Evolutionary conservation across 2,113 vertebrate genomes (phyloP).

Genomic region (Brachionichthys hirsutus): DNA sequence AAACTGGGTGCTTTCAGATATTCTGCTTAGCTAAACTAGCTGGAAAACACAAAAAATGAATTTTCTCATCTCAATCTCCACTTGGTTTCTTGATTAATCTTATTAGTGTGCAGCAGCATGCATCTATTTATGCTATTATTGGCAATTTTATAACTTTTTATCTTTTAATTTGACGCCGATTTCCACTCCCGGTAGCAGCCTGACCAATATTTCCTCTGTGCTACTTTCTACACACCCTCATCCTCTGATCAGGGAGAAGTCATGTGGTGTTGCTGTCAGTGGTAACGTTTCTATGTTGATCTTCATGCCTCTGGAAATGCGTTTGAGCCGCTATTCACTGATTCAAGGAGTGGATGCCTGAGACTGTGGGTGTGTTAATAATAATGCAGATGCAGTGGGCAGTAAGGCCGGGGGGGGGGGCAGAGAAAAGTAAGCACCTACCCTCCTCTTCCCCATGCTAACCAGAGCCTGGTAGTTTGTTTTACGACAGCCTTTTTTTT

Average conservation of each 20-base stretch:
- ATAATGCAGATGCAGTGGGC: slow-evolving; percentile 29
- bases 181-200: slow-evolving; percentile 39
- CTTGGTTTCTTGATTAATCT: slow-evolving; percentile 1
- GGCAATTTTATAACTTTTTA: neutral
- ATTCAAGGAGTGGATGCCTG: slow-evolving; percentile 20
- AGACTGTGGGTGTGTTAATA: slow-evolving; percentile 28
- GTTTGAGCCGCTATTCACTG: neutral
- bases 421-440: slow-evolving; percentile 19
- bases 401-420: slow-evolving; percentile 2
- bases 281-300: slow-evolving; percentile 10
- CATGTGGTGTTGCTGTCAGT: slow-evolving; percentile 32
- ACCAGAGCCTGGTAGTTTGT: slow-evolving; percentile 70
- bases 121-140: neutral
- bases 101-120: neutral
- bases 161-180: slow-evolving; percentile 6
- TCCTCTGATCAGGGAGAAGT: slow-evolving; percentile 17
- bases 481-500: slow-evolving; percentile 59
- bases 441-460: slow-evolving; percentile 44
- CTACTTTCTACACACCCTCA: slow-evolving; percentile 12
- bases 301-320: slow-evolving; percentile 29
- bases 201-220: slow-evolving; percentile 31
- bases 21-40: neutral
- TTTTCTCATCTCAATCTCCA: slow-evolving; percentile 1
- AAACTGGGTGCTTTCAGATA: neutral
- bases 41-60: neutral